Conservation (phyloP, 2,888 invertebrate genomes). For the Rotaria magnacalcarata region DNA sequence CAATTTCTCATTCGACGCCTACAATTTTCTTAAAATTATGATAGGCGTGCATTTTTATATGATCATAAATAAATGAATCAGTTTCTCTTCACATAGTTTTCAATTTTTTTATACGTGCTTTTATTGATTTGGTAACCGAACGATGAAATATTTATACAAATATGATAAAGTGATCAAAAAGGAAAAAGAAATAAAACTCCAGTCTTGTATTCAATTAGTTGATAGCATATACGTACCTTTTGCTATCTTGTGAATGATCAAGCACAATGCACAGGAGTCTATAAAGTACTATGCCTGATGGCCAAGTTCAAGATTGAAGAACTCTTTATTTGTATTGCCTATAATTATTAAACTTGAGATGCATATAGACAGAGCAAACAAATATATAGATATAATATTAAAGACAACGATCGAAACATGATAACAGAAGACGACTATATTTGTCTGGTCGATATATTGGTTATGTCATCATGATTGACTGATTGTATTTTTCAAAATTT, state of each 20-base stretch:
- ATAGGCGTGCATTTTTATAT: neutral
- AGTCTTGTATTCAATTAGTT: neutral
- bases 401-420: neutral
- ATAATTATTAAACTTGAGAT: conserved; percentile 13
- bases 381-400: neutral
- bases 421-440: neutral
- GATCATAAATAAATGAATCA: conserved; percentile 23
- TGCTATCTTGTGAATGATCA: too few species aligned
- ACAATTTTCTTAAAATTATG: neutral
- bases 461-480: neutral
- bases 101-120: neutral
- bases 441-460: neutral
- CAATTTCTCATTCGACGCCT: neutral
- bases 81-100: neutral
- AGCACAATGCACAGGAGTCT: too few species aligned
- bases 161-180: neutral
- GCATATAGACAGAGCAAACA: conserved; percentile 10
- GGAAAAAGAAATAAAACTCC: neutral
- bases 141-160: neutral
- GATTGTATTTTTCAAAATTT: neutral
- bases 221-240: neutral
- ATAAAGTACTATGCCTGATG: neutral
- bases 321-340: neutral
- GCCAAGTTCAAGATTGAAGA: conserved; percentile 10
- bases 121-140: neutral